Conservation (phyloP, 2,113 vertebrate genomes). For the Tauraco erythrolophus region DNA sequence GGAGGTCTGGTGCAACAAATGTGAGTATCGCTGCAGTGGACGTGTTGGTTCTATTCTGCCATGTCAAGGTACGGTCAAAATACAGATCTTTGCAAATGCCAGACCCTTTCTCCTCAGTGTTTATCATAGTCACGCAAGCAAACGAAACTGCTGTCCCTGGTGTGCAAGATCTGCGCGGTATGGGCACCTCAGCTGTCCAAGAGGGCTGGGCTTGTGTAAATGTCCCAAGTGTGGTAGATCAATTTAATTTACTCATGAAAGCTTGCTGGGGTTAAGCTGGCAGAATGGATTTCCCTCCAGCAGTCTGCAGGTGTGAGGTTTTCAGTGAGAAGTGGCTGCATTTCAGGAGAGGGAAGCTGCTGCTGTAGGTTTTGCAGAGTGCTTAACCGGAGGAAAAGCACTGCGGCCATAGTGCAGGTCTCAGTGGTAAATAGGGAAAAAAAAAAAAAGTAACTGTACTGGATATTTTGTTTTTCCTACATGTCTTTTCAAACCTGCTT, state of each 20-base stretch:
- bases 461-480: neutral
- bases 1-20: slow-evolving; percentile 26
- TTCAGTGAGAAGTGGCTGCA: neutral
- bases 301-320: neutral
- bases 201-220: neutral
- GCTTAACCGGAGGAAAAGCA: neutral
- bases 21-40: neutral
- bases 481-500: neutral
- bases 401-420: neutral
- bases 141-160: neutral
- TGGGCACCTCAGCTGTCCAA: neutral
- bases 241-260: neutral
- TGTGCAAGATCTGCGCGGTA: neutral
- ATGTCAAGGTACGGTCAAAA: slow-evolving; percentile 10
- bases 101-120: neutral
- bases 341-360: neutral
- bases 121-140: neutral
- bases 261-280: slow-evolving; percentile 10
- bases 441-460: neutral
- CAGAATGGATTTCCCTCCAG: neutral
- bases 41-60: neutral
- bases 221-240: neutral
- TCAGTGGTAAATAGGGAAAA: neutral
- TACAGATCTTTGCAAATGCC: neutral
- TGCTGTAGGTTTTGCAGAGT: neutral